Evolutionary conservation across 35 echinoderm and acorn worm species (phyloP).

Genomic region (Heliocidaris tuberculata): DNA sequence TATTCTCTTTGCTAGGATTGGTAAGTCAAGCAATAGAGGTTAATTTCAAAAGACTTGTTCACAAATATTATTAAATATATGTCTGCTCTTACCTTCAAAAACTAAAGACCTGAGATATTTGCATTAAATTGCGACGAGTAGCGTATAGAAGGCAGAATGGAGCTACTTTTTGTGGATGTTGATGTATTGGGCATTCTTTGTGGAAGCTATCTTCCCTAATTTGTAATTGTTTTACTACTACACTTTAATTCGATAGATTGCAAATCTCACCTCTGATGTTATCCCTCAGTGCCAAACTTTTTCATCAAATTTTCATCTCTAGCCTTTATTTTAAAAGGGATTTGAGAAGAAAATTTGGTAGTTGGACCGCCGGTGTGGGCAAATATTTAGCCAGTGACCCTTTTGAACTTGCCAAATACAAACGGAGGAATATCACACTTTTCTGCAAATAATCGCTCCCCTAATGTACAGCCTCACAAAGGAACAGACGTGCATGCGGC

Average conservation of each 20-base stretch:
- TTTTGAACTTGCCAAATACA: conserved; percentile 5
- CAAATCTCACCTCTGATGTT: neutral
- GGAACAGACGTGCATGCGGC: neutral
- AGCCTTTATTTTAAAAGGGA: neutral
- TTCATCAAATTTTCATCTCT: neutral
- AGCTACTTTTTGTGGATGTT: no score
- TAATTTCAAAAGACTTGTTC: no score
- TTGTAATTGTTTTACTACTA: neutral
- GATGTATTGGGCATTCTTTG: no score
- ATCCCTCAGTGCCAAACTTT: neutral
- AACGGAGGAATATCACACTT: conserved; percentile 23
- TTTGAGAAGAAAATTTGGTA: neutral
- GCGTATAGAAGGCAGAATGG: no score
- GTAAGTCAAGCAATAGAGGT: conserved; percentile 51
- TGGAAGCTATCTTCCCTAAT: no score
- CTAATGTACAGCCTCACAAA: conserved; percentile 11
- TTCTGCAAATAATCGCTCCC: conserved; percentile 14
- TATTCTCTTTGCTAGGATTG: conserved; percentile 79
- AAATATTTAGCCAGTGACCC: conserved; percentile 37
- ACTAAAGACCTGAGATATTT: no score
- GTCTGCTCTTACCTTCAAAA: no score
- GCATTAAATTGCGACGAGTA: no score
- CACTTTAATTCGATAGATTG: neutral
- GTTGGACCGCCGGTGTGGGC: neutral
- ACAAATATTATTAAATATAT: no score